Evolutionary conservation across 2,888 invertebrate species (phyloP), one percentile per base, ranked within the genome.

Genomic region (Callyntrura guangdongensis): DNA sequence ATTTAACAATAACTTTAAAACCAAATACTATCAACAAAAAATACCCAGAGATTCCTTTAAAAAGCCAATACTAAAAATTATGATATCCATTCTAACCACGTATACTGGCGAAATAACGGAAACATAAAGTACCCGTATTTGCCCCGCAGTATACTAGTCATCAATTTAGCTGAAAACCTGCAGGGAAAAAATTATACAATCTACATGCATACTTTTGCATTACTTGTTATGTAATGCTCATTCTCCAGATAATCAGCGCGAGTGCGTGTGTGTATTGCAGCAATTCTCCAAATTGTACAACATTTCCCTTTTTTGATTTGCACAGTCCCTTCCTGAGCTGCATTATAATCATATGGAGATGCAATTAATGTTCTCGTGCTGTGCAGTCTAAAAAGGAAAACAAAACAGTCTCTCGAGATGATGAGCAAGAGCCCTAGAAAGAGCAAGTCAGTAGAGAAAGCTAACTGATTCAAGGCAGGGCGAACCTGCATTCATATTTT

Each of bases 331-430:
- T 0, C 36, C 45, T 81, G 59, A 59, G 12, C 36, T 89, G 84
- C 89, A 83, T 83, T n/a, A 74, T 77, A 84, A 88, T 59, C 61
- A 36, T 83, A 89, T 89, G 89, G n/a, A 89, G 84, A 89, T 89
- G 84, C 20, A 83, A 89, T 89, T 89, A 89, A 12, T 59, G 20
- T 74, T 84, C 22, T 84, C 25, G 3, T 59, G 20, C 59, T 84
- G 8, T 84, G 25, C 53, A 67, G 61, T n/a, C 36, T 47, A 45
- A 47, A 61, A 36, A 45, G 20, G 49, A 74, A 74, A 74, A 11
- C 74, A 74, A 74, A 25, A 72, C 49, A 11, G 1, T 4, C 36
- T 36, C 36, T 36, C 6, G 36, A 36, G 36, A 36, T 36, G 36
- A 36, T 36, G 36, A 6, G 36, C 36, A 36, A 6, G 36, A 36